A percentile compares a stretch with the other conserved stretches of the same genome.
Conservation (phyloP, 2,113 vertebrate species). For the Pachycephala philippinensis region DNA sequence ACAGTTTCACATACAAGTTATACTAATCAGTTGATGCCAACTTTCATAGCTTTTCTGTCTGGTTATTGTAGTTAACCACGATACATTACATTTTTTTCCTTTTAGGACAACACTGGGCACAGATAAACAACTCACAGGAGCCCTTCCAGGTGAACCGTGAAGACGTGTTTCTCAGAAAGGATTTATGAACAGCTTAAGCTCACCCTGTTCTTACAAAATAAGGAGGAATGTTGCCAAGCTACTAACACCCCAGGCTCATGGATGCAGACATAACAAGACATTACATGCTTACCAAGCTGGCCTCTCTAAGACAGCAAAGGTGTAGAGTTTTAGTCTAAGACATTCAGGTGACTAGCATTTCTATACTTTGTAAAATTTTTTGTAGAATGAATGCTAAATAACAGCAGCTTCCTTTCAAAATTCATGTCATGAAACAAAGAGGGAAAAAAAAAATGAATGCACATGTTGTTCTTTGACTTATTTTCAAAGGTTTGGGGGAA, state of each 20-base stretch:
- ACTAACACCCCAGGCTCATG: not conserved
- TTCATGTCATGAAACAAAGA: not conserved
- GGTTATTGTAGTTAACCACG: not conserved
- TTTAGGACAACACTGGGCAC: not conserved
- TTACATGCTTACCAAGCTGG: not conserved
- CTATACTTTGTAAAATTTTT: not conserved
- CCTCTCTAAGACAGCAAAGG: not conserved
- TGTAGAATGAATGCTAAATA: not conserved
- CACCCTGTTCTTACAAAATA: not conserved
- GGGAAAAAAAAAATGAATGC: not conserved
- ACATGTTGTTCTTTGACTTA: not conserved
- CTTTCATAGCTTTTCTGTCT: not conserved
- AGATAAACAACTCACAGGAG: not conserved
- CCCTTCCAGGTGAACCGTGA: not conserved
- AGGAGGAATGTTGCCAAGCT: not conserved
- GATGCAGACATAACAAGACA: not conserved
- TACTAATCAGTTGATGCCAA: not conserved
- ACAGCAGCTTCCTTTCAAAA: not conserved
- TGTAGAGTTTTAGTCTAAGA: not conserved
- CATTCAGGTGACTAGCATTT: not conserved
- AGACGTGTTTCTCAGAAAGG: not conserved
- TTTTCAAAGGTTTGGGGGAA: not conserved
- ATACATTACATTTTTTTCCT: not conserved
- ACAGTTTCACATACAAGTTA: not conserved
- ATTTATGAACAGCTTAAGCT: conserved; percentile 2